Evolutionary conservation across 1,140 invertebrate genomes (phyloP).

Genomic region (Pinna nobilis): DNA sequence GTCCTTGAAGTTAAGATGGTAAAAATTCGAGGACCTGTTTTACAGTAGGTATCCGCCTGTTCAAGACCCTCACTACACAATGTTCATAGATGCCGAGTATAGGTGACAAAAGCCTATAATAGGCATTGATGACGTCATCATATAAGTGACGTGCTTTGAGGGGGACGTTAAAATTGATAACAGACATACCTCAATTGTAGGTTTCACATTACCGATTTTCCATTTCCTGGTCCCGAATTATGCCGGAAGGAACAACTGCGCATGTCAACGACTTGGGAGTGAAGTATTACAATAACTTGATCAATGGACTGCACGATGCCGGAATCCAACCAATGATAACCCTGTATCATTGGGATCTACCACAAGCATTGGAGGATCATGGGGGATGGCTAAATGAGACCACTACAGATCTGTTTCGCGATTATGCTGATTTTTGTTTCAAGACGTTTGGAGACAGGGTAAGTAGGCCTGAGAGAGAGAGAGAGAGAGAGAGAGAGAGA

Average conservation of each 20-base stretch:
- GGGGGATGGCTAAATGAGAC: slow-evolving; percentile 77
- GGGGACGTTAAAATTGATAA: too few species aligned
- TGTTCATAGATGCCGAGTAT: too few species aligned
- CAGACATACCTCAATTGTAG: too few species aligned
- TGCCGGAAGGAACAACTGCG: slow-evolving; percentile 61
- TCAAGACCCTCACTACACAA: too few species aligned
- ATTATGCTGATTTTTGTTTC: slow-evolving; percentile 74
- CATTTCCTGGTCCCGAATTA: slow-evolving; percentile 67
- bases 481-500: too few species aligned
- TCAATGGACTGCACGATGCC: slow-evolving; percentile 56
- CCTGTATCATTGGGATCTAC: slow-evolving; percentile 77
- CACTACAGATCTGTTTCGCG: slow-evolving; percentile 77
- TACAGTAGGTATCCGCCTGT: too few species aligned
- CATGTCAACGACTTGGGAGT: slow-evolving; percentile 60
- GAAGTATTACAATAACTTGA: slow-evolving; percentile 68
- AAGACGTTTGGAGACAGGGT: slow-evolving; percentile 71
- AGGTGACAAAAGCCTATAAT: too few species aligned
- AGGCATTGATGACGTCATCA: too few species aligned
- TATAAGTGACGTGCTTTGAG: too few species aligned
- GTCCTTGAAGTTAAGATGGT: too few species aligned
- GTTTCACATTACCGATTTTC: slow-evolving; percentile 71
- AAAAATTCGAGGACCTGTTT: too few species aligned
- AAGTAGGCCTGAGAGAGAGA: too few species aligned
- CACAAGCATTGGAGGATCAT: slow-evolving; percentile 69
- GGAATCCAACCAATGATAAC: slow-evolving; percentile 76